These are phyloP conservation scores for Eristalis arbustorum DNA, from an alignment of 2,888 invertebrate species.

Conservation along the genomic window DNA sequence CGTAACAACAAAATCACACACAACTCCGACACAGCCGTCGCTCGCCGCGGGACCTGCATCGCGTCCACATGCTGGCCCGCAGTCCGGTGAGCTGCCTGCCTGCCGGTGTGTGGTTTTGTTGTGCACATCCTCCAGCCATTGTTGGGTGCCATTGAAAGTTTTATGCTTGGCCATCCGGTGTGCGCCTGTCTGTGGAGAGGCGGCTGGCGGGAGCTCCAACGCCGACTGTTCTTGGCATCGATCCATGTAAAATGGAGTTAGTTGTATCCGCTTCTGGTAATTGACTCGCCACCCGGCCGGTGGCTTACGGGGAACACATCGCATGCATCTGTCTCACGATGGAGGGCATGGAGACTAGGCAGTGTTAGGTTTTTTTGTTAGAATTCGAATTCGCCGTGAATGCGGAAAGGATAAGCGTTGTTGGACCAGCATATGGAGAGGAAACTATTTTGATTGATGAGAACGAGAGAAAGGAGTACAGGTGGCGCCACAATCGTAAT, in stretches of 20 bases:
- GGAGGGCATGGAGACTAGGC: background rate
- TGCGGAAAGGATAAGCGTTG: background rate
- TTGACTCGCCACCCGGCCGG: conserved; percentile 42
- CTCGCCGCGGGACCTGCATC: background rate
- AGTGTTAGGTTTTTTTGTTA: background rate
- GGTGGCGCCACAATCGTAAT: background rate
- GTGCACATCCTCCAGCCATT: conserved; percentile 31
- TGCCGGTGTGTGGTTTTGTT: background rate
- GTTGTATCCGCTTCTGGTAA: conserved; percentile 46
- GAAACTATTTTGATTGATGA: background rate
- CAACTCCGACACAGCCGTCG: background rate
- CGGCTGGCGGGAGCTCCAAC: background rate
- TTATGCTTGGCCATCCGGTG: conserved; percentile 65
- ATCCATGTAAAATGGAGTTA: conserved; percentile 59
- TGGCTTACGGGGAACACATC: conserved; percentile 47
- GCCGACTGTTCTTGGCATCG: conserved; percentile 53
- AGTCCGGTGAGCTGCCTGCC: background rate
- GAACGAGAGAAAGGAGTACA: background rate
- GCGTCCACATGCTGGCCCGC: background rate
- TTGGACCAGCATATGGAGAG: background rate
- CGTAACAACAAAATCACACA: conserved; percentile 21
- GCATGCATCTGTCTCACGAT: conserved; percentile 19
- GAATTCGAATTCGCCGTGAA: background rate
- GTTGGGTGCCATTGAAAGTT: conserved; percentile 60
- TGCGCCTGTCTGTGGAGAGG: conserved; percentile 47